Evolutionary conservation across 2,797 vertebrate species (phyloP).

Genomic region (Dendrocincla fuliginosa): DNA sequence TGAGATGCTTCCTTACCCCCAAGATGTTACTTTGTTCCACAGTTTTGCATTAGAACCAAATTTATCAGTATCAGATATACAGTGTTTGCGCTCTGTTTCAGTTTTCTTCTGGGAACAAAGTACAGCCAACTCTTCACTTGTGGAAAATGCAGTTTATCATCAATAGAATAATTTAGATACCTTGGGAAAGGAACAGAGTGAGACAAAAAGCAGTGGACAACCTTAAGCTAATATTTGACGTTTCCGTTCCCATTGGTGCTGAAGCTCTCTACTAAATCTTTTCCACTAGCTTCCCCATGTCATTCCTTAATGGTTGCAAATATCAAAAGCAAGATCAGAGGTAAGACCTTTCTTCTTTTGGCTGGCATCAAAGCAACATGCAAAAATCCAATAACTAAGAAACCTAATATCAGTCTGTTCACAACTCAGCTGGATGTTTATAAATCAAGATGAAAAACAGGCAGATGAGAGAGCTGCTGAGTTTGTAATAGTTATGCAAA

Average conservation of each 20-base stretch:
- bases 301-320: not conserved
- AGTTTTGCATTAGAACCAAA: not conserved
- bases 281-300: not conserved
- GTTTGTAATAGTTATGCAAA: conserved; percentile 18
- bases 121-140: not conserved
- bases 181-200: not conserved
- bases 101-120: not conserved
- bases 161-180: not conserved
- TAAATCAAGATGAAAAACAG: conserved; percentile 14
- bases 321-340: not conserved
- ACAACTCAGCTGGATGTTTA: not conserved
- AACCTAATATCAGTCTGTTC: not conserved
- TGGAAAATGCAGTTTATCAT: not conserved
- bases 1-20: not conserved
- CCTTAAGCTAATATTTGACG: not conserved
- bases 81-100: not conserved
- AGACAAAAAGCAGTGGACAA: not conserved
- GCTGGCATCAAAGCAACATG: conserved; percentile 12
- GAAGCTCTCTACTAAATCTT: not conserved
- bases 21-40: not conserved
- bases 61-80: not conserved
- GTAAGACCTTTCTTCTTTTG: not conserved
- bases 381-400: conserved; percentile 5
- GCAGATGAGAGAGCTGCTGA: not conserved
- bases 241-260: not conserved